phyloP scores from a whole-genome alignment of 2,113 vertebrate species.

The Muntiacus reevesi region DNA sequence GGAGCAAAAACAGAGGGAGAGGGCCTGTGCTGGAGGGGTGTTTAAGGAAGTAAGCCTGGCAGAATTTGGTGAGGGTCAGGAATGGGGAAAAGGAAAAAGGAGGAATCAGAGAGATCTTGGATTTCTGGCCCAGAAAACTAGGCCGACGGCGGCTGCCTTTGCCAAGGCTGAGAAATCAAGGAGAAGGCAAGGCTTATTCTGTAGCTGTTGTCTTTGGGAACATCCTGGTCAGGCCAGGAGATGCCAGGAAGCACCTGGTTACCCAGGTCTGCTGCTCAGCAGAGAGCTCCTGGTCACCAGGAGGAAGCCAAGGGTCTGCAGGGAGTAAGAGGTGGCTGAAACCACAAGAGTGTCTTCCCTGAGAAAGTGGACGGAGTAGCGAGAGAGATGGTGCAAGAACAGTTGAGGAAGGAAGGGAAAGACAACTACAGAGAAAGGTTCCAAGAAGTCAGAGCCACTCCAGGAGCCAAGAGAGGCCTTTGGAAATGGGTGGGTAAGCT shows the following conservation, averaged over 20 bases:
- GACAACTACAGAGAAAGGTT: background rate
- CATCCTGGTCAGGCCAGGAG: background rate
- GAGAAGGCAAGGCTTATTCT: background rate
- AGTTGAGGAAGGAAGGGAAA: background rate
- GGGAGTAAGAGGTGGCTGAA: background rate
- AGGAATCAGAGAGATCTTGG: background rate
- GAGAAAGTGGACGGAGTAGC: background rate
- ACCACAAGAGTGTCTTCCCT: background rate
- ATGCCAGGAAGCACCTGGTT: background rate
- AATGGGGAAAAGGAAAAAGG: background rate
- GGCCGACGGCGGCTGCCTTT: background rate
- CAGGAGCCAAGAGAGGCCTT: background rate
- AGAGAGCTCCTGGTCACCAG: background rate
- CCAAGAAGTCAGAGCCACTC: background rate
- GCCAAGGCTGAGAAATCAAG: background rate
- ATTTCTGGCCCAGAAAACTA: background rate
- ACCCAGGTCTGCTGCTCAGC: background rate
- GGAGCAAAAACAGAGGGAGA: background rate
- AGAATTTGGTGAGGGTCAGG: background rate
- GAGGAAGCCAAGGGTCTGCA: background rate
- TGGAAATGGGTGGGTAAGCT: background rate
- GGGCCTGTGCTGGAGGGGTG: background rate
- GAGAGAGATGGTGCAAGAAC: background rate
- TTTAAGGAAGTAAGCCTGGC: background rate
- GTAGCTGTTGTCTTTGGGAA: background rate